Base-by-base conservation (phyloP, 2,797 vertebrate species). In the Anguilla anguilla region DNA sequence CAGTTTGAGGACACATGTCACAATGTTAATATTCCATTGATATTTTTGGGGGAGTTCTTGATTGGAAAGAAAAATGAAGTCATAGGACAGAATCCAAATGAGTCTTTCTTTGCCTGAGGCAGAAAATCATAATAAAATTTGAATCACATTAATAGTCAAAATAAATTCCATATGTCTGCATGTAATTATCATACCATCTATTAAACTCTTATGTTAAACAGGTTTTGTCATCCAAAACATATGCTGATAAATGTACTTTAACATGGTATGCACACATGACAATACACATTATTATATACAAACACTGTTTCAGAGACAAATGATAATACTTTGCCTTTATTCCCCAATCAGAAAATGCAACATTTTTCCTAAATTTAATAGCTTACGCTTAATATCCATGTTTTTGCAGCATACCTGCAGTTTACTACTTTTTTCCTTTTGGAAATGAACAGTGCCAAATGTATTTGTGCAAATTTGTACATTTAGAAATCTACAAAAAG, bases 81-180 rank as follows among this genome's bases (percentile, higher is more conserved):
- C 31, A 72, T 51, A 25, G 19, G 72, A 74, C 51, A 55, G 28
- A 77, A 77, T 86, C n/a, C 28, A 77, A 86, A 86, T 57, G 46
- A 86, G 69, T 53, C 53, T 79, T 31, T 31, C 43, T 86, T 86
- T 86, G 85, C 85, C 69, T 57, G 28, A 39, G 72, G 49, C 72
- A 79, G 69, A 85, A 86, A 79, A 86, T 86, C 72, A 86, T 35
- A 77, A 86, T 79, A 39, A 19, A 53, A 77, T 86, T 72, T 17
- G 64, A 79, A 79, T 57, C 53, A 19, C 6, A 74, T 86, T 86
- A 86, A 74, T 74, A 49, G 67, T 72, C 46, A 49, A 85, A 85
- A 85, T 59, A 67, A 61, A 69, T 85, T 85, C 39, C n/a, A 51
- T 82, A 64, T 86, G 13, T 39, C 85, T 72, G 85, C 59, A 57